These are phyloP conservation scores for Eubasilissa splendida DNA, from an alignment of 2,888 invertebrate species.

Conservation along the genomic window DNA sequence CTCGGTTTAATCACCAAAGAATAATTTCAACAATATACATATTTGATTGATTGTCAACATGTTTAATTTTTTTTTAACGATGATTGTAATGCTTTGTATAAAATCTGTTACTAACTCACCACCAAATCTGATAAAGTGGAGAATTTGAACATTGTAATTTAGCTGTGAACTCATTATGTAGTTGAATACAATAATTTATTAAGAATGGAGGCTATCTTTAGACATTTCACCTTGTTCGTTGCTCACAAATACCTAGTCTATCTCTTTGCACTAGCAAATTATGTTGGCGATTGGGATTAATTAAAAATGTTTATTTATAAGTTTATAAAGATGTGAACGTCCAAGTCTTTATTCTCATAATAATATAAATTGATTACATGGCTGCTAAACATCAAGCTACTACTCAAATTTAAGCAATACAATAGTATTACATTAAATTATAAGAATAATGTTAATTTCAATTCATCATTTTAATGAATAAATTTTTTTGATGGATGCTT, in stretches of 20 bases:
- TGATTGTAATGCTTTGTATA: too few species aligned
- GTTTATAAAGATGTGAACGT: slow-evolving; percentile 48
- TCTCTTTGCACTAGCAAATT: slow-evolving; percentile 31
- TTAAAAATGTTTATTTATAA: slow-evolving; percentile 30
- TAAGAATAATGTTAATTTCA: slow-evolving; percentile 21
- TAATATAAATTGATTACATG: slow-evolving; percentile 31
- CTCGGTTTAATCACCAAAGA: too few species aligned
- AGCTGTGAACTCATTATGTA: background rate
- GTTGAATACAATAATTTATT: background rate
- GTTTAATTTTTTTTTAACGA: too few species aligned
- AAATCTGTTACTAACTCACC: too few species aligned
- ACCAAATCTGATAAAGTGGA: too few species aligned
- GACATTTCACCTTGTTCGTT: slow-evolving; percentile 42
- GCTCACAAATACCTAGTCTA: slow-evolving; percentile 42
- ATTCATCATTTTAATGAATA: background rate
- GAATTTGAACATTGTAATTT: background rate
- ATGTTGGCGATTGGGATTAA: background rate
- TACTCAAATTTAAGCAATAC: slow-evolving; percentile 56
- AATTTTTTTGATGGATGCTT: background rate
- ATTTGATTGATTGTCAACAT: too few species aligned
- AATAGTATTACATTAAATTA: slow-evolving; percentile 44
- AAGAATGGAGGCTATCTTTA: slow-evolving; percentile 30
- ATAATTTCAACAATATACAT: too few species aligned
- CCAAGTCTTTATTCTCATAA: slow-evolving; percentile 53
- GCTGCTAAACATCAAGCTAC: slow-evolving; percentile 52